Evolutionary conservation across 2,113 vertebrate species (phyloP), one percentile per base, ranked within the genome.

Genomic region (Tapirus terrestris): DNA sequence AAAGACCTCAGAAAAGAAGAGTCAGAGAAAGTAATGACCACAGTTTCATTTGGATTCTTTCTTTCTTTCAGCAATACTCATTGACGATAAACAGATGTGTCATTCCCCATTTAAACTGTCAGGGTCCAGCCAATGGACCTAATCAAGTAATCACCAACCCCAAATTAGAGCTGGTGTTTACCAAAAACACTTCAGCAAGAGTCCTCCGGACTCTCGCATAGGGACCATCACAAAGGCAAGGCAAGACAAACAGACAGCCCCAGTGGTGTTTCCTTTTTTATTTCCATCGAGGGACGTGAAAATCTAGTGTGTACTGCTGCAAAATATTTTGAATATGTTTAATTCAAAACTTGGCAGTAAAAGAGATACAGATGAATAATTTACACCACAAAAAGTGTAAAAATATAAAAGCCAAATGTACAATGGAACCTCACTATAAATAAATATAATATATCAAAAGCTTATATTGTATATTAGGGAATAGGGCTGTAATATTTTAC

Each of bases 331-430:
- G 1, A 92, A 53, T 17, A 80, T 23, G 43, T 81, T 91, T 81
- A 81, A 60, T 81, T 63, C 29, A 56, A 96, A 93, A 76, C n/a
- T 27, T 88, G 65, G 75, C 82, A 68, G 68, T 70, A 0, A n/a
- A 60, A 91, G 67, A 85, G 82, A 51, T 87, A 76, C 18, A 81
- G 48, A 61, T 87, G 58, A 94, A 76, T 81, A 91, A 94, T 82
- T 68, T 6, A 87, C 51, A 75, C 16, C 39, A 51, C 33, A 82
- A 60, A 65, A 29, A 58, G 68, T 53, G 29, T 58, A 72, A 91
- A 80, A 39, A 23, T 27, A 86, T 5, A 73, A 86, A 87, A 87
- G 29, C 27, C 27, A 82, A 86, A 43, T 23, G 14, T 10, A 67
- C 56, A 60, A 58, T 1, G 9, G 36, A 80, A 51, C 8, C 6